Conservation (phyloP, 2,113 vertebrate species). For the Psilopogon haemacephalus region DNA sequence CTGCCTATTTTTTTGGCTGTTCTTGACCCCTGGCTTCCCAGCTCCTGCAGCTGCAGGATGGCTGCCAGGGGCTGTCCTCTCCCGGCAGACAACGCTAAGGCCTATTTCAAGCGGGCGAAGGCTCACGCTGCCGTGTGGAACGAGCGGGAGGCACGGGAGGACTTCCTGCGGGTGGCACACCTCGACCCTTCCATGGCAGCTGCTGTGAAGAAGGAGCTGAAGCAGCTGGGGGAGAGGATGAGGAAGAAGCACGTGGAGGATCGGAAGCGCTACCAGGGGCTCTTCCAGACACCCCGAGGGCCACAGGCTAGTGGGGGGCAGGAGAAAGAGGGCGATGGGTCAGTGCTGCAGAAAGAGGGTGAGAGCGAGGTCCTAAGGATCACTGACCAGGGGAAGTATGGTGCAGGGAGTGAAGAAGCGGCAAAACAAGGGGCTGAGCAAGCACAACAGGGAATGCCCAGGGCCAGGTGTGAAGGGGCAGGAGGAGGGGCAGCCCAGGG, state of each 20-base stretch:
- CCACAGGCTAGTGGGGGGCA: fast-evolving
- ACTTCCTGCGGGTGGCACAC: conserved; percentile 78
- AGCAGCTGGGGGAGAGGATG: conserved; percentile 79
- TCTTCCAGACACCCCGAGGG: conserved; percentile 36
- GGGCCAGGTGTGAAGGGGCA: not conserved
- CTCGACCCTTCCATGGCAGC: conserved; percentile 76
- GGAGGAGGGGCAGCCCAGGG: not conserved
- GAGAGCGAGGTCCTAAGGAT: not conserved
- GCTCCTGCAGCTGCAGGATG: not conserved
- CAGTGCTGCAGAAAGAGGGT: fast-evolving
- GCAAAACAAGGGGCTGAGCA: not conserved
- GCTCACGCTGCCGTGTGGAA: conserved; percentile 86
- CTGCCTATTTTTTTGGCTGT: no score
- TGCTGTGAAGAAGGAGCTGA: conserved; percentile 76
- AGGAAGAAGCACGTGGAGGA: conserved; percentile 86
- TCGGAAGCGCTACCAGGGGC: conserved; percentile 81
- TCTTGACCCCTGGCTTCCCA: not conserved
- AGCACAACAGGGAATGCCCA: not conserved
- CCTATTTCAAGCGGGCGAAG: conserved; percentile 87
- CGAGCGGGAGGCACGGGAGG: conserved; percentile 76
- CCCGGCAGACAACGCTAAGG: conserved; percentile 81
- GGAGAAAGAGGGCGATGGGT: fast-evolving
- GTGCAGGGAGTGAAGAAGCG: fast-evolving
- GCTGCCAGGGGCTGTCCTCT: not conserved
- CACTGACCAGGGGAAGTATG: not conserved